Conservation (phyloP, 2,797 vertebrate species). For the Falco biarmicus region DNA sequence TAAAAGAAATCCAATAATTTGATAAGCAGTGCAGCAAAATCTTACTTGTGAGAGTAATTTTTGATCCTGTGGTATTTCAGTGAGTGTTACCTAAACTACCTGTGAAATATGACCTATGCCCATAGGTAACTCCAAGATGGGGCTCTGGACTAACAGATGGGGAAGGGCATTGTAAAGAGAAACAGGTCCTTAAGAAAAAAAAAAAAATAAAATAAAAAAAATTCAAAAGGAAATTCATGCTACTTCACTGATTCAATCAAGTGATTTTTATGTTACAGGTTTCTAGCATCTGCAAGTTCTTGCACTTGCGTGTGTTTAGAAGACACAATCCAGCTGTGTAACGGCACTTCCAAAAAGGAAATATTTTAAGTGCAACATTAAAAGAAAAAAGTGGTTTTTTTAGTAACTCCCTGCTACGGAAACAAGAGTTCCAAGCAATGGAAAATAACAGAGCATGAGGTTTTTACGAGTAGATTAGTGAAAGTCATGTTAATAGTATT, state of each 20-base stretch:
- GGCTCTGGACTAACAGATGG: neutral
- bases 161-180: constrained; percentile 26
- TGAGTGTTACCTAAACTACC: neutral
- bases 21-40: neutral
- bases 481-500: constrained; percentile 1
- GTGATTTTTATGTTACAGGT: constrained; percentile 12
- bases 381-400: neutral
- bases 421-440: constrained; percentile 3
- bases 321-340: neutral
- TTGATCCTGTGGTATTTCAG: neutral
- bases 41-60: neutral
- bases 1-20: neutral
- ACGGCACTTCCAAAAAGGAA: neutral
- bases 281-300: neutral
- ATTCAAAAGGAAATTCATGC: neutral
- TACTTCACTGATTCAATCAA: constrained; percentile 10
- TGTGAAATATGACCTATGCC: neutral
- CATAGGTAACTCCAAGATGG: neutral
- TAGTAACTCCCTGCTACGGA: neutral
- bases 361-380: neutral
- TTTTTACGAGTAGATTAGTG: neutral
- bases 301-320: neutral
- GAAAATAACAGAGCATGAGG: neutral
- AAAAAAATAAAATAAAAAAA: neutral
- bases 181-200: constrained; percentile 11